Conservation (phyloP, 2,113 vertebrate genomes). For the Hypocryptadius cinnamomeus region DNA sequence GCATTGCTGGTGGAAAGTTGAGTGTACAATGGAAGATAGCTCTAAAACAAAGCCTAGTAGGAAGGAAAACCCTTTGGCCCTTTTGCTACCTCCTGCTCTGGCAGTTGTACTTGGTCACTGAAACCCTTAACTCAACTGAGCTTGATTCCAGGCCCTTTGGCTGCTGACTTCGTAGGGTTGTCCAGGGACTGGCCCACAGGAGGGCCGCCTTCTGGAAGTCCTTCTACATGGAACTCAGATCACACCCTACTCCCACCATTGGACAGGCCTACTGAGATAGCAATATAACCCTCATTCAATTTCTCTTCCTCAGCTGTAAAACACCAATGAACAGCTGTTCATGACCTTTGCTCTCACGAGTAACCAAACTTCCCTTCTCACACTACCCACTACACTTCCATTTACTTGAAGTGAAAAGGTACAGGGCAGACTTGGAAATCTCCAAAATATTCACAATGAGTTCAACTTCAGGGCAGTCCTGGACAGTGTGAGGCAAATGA, state of each 20-base stretch:
- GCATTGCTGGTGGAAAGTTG: slow-evolving; percentile 31
- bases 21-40: slow-evolving; percentile 8
- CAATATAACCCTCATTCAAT: not conserved
- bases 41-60: slow-evolving; percentile 11
- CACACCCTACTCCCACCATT: not conserved
- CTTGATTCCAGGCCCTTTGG: not conserved
- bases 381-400: not conserved
- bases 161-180: not conserved
- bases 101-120: not conserved
- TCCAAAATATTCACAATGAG: not conserved
- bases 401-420: not conserved
- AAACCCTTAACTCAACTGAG: not conserved
- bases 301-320: not conserved
- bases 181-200: not conserved
- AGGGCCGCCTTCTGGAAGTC: not conserved
- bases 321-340: not conserved
- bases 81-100: not conserved
- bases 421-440: not conserved
- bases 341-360: not conserved
- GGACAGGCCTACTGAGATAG: not conserved
- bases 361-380: not conserved
- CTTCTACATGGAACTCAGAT: not conserved
- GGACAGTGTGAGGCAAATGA: not conserved
- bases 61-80: not conserved
- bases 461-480: not conserved